A percentile compares a stretch with the other conserved stretches of the same genome.
Evolutionary conservation across 2,888 invertebrate species (phyloP).

Genomic region (Xanthorhoe designata): DNA sequence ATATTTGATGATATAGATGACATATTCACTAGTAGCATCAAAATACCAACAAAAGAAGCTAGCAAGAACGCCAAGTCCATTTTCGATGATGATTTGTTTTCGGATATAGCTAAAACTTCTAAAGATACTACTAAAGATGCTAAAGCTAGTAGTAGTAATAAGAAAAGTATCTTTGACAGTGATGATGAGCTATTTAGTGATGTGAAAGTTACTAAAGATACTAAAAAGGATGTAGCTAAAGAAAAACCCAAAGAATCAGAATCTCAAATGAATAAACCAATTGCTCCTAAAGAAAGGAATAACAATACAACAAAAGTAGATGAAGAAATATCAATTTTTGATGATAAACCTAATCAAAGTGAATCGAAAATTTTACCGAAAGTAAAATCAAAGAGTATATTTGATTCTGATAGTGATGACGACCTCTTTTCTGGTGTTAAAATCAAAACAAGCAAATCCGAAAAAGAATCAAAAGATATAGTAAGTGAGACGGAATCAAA

Average conservation of each 20-base stretch:
- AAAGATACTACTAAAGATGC: conserved; percentile 10
- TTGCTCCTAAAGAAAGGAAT: conserved; percentile 12
- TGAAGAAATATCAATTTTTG: conserved; percentile 23
- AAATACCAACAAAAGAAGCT: conserved; percentile 51
- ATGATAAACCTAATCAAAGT: conserved; percentile 25
- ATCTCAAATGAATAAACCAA: conserved; percentile 5
- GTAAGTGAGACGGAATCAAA: conserved; percentile 11
- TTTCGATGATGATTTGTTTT: conserved; percentile 73
- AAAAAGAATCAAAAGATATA: conserved; percentile 18
- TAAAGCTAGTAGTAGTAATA: conserved; percentile 38
- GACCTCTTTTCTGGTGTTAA: conserved; percentile 55
- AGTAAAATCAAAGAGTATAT: conserved; percentile 50
- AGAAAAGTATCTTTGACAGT: conserved; percentile 62
- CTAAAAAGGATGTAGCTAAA: conserved; percentile 27
- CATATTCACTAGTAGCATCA: conserved; percentile 69
- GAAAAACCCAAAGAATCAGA: conserved; percentile 10
- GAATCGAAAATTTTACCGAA: conserved; percentile 14
- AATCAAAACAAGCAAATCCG: conserved; percentile 17
- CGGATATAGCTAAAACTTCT: conserved; percentile 56
- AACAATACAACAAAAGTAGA: conserved; percentile 11
- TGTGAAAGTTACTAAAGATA: conserved; percentile 37
- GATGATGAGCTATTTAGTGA: conserved; percentile 61
- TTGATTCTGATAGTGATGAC: conserved; percentile 62
- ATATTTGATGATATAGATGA: conserved; percentile 80
- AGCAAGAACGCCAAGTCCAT: conserved; percentile 56